phyloP scores from a whole-genome alignment of 1,140 invertebrate genomes.

The Cydia fagiglandana region DNA sequence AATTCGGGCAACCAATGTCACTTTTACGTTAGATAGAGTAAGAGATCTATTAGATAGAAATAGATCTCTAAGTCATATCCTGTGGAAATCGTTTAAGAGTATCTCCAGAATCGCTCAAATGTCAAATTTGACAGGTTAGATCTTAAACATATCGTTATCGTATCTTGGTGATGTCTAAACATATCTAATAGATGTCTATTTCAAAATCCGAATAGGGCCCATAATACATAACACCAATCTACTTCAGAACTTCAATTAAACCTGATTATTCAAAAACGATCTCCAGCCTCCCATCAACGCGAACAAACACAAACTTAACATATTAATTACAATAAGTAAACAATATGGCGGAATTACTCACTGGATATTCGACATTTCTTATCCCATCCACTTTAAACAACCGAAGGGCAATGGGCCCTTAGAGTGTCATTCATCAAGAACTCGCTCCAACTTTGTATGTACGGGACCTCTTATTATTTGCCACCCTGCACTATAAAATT shows the following conservation, averaged over 20 bases:
- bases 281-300: slow-evolving; percentile 47
- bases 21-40: too few species aligned
- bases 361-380: slow-evolving; percentile 76
- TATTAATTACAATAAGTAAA: slow-evolving; percentile 74
- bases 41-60: too few species aligned
- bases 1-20: too few species aligned
- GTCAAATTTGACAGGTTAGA: too few species aligned
- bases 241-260: slow-evolving; percentile 8
- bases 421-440: slow-evolving; percentile 79
- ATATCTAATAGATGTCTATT: too few species aligned
- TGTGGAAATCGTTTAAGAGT: too few species aligned
- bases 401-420: slow-evolving; percentile 77
- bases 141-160: too few species aligned
- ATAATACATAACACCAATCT: neutral
- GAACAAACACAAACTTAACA: slow-evolving; percentile 57
- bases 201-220: too few species aligned
- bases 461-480: slow-evolving; percentile 76
- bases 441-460: slow-evolving; percentile 74
- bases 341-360: slow-evolving; percentile 70
- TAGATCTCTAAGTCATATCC: too few species aligned
- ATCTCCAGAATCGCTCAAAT: too few species aligned
- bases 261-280: slow-evolving; percentile 46
- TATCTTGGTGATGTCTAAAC: too few species aligned
- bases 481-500: slow-evolving; percentile 76
- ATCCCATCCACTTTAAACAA: slow-evolving; percentile 77